Percentiles rank a stretch among this genome's conserved stretches.
Evolutionary conservation across 2,797 vertebrate genomes (phyloP).

Genomic region (Gephyroberyx darwinii): DNA sequence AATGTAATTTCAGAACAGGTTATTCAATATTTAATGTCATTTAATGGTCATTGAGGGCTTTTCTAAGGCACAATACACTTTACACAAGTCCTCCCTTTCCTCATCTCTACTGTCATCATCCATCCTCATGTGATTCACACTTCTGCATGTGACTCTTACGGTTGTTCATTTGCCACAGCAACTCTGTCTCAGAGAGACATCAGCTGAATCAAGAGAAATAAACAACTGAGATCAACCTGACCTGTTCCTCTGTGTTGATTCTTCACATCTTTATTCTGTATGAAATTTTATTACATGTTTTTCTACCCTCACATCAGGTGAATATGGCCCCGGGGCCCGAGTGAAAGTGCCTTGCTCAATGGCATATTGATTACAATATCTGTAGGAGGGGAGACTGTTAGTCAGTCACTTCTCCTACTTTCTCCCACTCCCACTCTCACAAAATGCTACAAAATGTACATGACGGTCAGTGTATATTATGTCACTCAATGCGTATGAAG

Average conservation of each 20-base stretch:
- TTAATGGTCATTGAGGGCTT: constrained; percentile 57
- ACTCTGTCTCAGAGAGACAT: constrained; percentile 80
- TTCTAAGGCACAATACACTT: constrained; percentile 72
- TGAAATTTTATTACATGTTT: not conserved
- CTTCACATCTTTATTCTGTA: constrained; percentile 9
- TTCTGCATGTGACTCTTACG: constrained; percentile 85
- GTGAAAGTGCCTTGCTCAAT: not conserved
- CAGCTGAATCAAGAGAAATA: constrained; percentile 81
- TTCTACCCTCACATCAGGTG: not conserved
- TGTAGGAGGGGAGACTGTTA: not conserved
- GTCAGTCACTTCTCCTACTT: not conserved
- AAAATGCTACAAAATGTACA: not conserved
- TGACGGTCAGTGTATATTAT: not conserved
- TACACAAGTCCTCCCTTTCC: constrained; percentile 54
- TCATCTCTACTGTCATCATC: constrained; percentile 63
- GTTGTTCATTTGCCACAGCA: constrained; percentile 81
- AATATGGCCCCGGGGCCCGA: not conserved
- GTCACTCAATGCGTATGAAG: not conserved
- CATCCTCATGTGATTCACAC: constrained; percentile 74
- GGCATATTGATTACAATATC: not conserved
- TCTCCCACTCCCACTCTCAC: too few species aligned
- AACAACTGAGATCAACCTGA: constrained; percentile 70
- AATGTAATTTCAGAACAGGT: constrained; percentile 46
- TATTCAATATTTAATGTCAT: constrained; percentile 51
- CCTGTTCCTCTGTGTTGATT: constrained; percentile 42